phyloP scores from a whole-genome alignment of 2,113 vertebrate genomes.

The Ceyx cyanopectus region DNA sequence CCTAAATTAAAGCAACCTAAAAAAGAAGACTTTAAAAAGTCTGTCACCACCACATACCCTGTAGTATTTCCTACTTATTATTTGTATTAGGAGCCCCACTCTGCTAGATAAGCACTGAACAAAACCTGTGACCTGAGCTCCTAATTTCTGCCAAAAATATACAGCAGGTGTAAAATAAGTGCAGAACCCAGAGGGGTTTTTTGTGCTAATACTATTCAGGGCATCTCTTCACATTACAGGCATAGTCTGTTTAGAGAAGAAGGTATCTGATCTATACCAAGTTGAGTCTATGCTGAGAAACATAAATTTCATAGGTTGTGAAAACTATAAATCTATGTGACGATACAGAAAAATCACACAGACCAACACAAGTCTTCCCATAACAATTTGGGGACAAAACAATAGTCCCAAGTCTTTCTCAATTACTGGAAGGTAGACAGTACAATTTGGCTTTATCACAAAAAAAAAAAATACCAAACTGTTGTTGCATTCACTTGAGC shows the following conservation, averaged over 20 bases:
- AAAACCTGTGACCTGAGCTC: background rate
- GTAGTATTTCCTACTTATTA: background rate
- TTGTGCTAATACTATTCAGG: background rate
- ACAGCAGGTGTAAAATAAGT: background rate
- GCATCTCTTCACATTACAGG: background rate
- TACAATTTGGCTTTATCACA: background rate
- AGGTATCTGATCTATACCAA: background rate
- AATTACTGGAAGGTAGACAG: background rate
- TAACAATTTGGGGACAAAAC: background rate
- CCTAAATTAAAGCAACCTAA: background rate
- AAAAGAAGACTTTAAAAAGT: background rate
- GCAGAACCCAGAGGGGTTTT: background rate
- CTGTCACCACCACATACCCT: background rate
- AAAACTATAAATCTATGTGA: background rate
- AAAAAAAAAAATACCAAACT: background rate
- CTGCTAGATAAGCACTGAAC: background rate
- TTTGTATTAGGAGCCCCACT: background rate
- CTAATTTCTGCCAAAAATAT: background rate
- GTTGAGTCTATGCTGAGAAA: background rate
- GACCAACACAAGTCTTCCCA: background rate
- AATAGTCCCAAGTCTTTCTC: background rate
- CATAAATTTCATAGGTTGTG: background rate
- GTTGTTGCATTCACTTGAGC: background rate
- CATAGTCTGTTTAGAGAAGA: background rate
- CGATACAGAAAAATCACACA: background rate